Percentiles rank a stretch among this genome's conserved stretches.
These are phyloP conservation scores for Bagarius yarrelli DNA, from an alignment of 2,113 vertebrate species.

Conservation along the genomic window DNA sequence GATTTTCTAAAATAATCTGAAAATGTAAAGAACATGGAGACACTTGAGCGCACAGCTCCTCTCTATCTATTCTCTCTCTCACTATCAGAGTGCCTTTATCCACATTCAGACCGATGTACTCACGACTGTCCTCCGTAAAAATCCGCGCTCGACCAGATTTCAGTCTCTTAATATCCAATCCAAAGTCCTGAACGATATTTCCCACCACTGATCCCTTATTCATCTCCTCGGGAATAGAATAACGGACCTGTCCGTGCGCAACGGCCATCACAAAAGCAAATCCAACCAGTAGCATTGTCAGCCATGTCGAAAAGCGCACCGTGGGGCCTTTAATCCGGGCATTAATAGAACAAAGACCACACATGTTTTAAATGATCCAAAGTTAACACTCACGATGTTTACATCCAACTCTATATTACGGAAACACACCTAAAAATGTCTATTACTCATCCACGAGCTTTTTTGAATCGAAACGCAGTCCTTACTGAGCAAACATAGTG, in stretches of 20 bases:
- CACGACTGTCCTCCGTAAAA: conserved; percentile 54
- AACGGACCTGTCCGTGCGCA: conserved; percentile 26
- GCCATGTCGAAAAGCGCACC: too few relatives aligned
- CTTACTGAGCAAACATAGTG: background rate
- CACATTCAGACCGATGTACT: conserved; percentile 53
- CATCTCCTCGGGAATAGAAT: conserved; percentile 42
- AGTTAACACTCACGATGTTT: too few relatives aligned
- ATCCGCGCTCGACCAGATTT: conserved; percentile 51
- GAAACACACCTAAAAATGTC: too few relatives aligned
- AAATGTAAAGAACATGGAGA: conserved; percentile 58
- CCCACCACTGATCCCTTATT: conserved; percentile 45
- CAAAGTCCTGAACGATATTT: conserved; percentile 48
- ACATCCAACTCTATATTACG: too few relatives aligned
- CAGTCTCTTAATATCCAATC: conserved; percentile 46
- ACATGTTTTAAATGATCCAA: too few relatives aligned
- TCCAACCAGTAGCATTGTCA: too few relatives aligned
- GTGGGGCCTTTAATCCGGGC: too few relatives aligned
- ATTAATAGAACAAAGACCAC: too few relatives aligned
- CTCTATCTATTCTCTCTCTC: conserved; percentile 61
- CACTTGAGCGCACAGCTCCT: conserved; percentile 55
- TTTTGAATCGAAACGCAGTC: background rate
- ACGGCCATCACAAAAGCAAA: background rate
- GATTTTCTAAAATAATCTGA: conserved; percentile 71
- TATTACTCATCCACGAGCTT: too few relatives aligned
- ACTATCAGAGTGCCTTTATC: conserved; percentile 61